Evolutionary conservation across 2,888 invertebrate species (phyloP).

Genomic region (Hyppa rectilinea): DNA sequence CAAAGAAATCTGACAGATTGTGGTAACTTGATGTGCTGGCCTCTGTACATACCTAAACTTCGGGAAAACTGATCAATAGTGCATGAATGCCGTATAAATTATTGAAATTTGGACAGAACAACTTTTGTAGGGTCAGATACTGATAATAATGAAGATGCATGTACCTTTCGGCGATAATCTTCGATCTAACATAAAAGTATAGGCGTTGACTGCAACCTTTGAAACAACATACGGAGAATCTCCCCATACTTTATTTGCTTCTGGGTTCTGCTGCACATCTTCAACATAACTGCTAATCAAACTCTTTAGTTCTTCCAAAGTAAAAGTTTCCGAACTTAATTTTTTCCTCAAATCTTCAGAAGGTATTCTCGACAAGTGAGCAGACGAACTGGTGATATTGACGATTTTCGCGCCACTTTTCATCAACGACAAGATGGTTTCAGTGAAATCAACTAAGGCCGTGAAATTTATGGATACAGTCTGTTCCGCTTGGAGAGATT

Average conservation of each 20-base stretch:
- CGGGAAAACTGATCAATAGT: background rate
- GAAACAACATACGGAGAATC: constrained; percentile 93
- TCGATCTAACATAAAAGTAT: constrained; percentile 92
- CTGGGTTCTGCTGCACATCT: constrained; percentile 82
- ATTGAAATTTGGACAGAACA: background rate
- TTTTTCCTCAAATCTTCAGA: constrained; percentile 86
- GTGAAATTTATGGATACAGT: constrained; percentile 83
- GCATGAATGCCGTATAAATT: background rate
- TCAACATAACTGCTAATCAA: constrained; percentile 92
- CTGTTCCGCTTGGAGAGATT: constrained; percentile 77
- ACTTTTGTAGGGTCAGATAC: background rate
- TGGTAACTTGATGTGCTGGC: too few relatives aligned
- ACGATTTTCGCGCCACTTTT: constrained; percentile 92
- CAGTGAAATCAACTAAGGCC: constrained; percentile 85
- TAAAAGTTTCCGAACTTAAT: constrained; percentile 87
- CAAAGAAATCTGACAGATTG: too few relatives aligned
- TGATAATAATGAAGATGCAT: background rate
- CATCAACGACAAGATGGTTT: constrained; percentile 92
- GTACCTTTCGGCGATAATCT: constrained; percentile 77
- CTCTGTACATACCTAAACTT: too few relatives aligned
- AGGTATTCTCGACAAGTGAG: constrained; percentile 92
- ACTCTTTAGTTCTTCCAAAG: constrained; percentile 88
- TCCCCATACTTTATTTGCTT: constrained; percentile 89
- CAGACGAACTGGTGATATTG: constrained; percentile 93
- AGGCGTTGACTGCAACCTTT: constrained; percentile 94